Evolutionary conservation across 2,888 invertebrate genomes (phyloP).

Genomic region (Noctua fimbriata): DNA sequence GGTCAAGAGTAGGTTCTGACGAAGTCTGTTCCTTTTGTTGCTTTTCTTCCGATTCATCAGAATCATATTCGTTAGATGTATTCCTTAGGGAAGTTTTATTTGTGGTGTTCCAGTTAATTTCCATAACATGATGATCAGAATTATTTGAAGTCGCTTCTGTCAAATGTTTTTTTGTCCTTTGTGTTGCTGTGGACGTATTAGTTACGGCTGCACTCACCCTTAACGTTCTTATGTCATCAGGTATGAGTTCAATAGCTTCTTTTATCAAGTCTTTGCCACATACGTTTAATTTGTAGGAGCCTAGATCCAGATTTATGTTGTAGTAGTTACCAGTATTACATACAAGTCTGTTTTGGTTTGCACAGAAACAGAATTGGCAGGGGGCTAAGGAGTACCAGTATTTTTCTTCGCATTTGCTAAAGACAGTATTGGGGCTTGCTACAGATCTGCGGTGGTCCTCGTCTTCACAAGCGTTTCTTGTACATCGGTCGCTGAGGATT

Average conservation of each 20-base stretch:
- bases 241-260: constrained; percentile 73
- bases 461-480: constrained; percentile 75
- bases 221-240: constrained; percentile 55
- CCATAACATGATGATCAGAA: background rate
- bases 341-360: constrained; percentile 77
- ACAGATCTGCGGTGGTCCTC: constrained; percentile 50
- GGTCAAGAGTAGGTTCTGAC: background rate
- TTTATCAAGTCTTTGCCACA: constrained; percentile 76
- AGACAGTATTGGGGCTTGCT: constrained; percentile 59
- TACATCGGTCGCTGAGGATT: constrained; percentile 76
- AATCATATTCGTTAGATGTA: constrained; percentile 43
- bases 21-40: background rate
- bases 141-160: constrained; percentile 8
- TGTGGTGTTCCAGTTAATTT: constrained; percentile 8
- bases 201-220: constrained; percentile 30
- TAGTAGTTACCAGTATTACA: constrained; percentile 75
- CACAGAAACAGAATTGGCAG: constrained; percentile 83
- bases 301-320: constrained; percentile 68
- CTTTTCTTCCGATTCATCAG: constrained; percentile 53
- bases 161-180: background rate
- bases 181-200: background rate
- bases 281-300: constrained; percentile 73
- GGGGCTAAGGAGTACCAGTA: constrained; percentile 82
- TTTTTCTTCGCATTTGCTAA: constrained; percentile 74
- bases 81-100: background rate